Base-by-base conservation (phyloP, 2,113 vertebrate species). In the Myotis yumanensis region DNA sequence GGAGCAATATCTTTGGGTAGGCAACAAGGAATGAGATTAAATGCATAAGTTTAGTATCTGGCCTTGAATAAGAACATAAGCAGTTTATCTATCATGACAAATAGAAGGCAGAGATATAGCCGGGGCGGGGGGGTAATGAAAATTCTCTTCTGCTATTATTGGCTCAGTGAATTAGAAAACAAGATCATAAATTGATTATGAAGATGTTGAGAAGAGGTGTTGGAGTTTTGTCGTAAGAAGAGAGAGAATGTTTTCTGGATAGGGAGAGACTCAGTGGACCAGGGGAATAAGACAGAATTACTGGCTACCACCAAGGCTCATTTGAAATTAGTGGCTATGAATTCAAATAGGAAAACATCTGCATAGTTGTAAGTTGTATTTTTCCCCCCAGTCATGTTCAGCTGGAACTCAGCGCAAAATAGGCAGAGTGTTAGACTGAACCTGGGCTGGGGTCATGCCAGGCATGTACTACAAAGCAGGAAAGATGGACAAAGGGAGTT, bases 161-260 rank as follows among this genome's bases (percentile, higher is more conserved):
- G 86, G 82, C 86, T 92, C 68, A 71, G 48, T n/a, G 57, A 93
- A 69, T 79, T 71, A n/a, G 43, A 12, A 90, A 93, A 84, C 23
- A 59, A 71, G 51, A 91, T 59, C 30, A 40, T 64, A 89, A 77
- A 7, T 37, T 86, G 35, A 62, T 69, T 18, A 54, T 23, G 1
- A 66, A 40, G 17, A 64, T 59, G 35, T 25, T 23, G 18, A 11
- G 0, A 15, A 4, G 15, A 66, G 12, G 11, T 37, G 68, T 32
- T 68, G 11, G 12, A 48, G 40, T 62, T 86, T 43, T 76, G 25
- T 11, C 28, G 2, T 80, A 83, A 54, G n/a, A 64, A 72, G 46
- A 71, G 11, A 18, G 35, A 64, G 3, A 90, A 54, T 66, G 30
- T 48, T 46, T 88, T 59, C 46, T 43, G 2, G 16, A 54, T 28